Conservation (phyloP, 2,113 vertebrate species). For the Tringa solitaria region DNA sequence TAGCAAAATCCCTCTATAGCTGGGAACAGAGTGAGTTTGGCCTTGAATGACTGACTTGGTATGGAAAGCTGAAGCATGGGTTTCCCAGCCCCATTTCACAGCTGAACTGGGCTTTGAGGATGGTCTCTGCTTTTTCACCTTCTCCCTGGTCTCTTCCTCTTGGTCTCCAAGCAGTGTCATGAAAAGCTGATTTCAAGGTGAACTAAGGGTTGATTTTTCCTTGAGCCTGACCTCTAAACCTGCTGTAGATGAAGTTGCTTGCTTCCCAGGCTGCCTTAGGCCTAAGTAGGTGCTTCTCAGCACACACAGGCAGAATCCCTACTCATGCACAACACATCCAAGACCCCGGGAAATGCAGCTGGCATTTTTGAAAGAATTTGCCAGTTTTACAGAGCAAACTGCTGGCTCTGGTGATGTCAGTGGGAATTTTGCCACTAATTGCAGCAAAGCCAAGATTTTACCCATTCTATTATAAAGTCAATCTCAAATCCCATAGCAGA, state of each 20-base stretch:
- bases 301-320: neutral
- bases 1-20: neutral
- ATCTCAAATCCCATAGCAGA: constrained; percentile 48
- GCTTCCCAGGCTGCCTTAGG: neutral
- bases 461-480: constrained; percentile 15
- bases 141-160: neutral
- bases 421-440: constrained; percentile 58
- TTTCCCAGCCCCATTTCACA: neutral
- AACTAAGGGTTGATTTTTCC: neutral
- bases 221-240: neutral
- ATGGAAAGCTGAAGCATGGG: neutral
- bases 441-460: constrained; percentile 56
- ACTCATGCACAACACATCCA: constrained; percentile 1
- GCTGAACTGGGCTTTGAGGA: neutral
- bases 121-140: neutral
- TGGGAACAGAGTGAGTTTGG: neutral
- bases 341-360: constrained; percentile 62
- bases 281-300: constrained; percentile 2
- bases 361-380: constrained; percentile 48
- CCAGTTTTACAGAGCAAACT: constrained; percentile 49
- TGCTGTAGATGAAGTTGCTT: neutral
- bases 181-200: neutral
- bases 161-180: neutral
- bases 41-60: neutral
- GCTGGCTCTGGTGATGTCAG: constrained; percentile 48